A percentile compares a stretch with the other conserved stretches of the same genome.
These are phyloP conservation scores for Tethya wilhelma DNA, from an alignment of 37 sponge, comb jelly and placozoan genomes.

Conservation along the genomic window DNA sequence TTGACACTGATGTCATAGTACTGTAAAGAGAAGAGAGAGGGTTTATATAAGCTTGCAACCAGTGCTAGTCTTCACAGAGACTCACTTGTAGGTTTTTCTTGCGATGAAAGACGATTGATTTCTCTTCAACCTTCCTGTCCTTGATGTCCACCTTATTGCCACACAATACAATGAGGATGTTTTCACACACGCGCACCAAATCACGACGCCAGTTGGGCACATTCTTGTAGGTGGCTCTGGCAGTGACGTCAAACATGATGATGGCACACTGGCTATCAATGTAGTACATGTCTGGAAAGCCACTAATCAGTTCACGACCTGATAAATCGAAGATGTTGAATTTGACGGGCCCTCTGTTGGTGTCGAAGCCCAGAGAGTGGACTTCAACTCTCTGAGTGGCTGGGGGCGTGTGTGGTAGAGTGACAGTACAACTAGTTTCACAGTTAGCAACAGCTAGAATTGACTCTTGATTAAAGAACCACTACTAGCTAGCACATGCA, in stretches of 20 bases:
- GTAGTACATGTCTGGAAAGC: constrained; percentile 95
- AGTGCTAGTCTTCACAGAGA: too few relatives aligned
- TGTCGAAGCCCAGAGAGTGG: constrained; percentile 91
- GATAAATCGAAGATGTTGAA: constrained; percentile 98
- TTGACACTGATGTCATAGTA: constrained; percentile 99
- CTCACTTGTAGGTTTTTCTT: constrained; percentile 97
- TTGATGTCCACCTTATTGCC: constrained; percentile 98
- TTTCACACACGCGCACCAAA: constrained; percentile 84
- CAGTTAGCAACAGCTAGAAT: too few relatives aligned
- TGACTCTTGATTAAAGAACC: too few relatives aligned
- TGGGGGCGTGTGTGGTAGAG: constrained; percentile 16
- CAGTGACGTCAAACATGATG: constrained; percentile 97
- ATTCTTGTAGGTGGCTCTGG: constrained; percentile 95
- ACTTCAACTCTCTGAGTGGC: constrained; percentile 96
- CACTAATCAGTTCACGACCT: constrained; percentile 96
- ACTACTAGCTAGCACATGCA: too few relatives aligned
- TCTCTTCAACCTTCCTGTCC: constrained; percentile 96
- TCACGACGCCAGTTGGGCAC: constrained; percentile 98
- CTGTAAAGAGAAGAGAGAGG: constrained; percentile 42
- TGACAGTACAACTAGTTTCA: too few relatives aligned
- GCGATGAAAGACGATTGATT: constrained; percentile 89
- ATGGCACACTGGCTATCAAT: constrained; percentile 96
- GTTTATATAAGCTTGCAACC: neutral
- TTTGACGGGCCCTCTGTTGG: constrained; percentile 86
- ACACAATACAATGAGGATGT: constrained; percentile 95